Percentiles rank a stretch among this genome's conserved stretches.
These are phyloP conservation scores for Merops nubicus DNA, from an alignment of 2,113 vertebrate genomes.

Conservation along the genomic window DNA sequence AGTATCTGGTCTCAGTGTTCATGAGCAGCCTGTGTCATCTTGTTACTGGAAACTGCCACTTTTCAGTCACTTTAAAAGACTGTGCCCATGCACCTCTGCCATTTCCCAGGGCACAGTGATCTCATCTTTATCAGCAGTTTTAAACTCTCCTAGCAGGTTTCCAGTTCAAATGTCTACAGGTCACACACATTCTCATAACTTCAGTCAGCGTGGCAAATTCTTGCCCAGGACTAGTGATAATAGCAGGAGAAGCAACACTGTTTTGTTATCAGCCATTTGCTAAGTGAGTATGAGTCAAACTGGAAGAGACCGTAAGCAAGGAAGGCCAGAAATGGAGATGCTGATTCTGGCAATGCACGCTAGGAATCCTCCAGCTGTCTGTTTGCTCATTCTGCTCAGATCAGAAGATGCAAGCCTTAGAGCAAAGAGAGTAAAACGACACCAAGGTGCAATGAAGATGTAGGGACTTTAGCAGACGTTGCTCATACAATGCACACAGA, in stretches of 20 bases:
- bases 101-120: neutral
- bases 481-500: neutral
- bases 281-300: neutral
- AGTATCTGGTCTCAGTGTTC: neutral
- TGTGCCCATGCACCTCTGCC: fast-evolving
- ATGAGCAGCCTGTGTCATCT: neutral
- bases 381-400: neutral
- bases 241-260: neutral
- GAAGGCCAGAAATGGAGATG: neutral
- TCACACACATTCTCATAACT: fast-evolving
- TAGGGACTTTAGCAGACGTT: neutral
- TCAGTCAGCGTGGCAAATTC: neutral
- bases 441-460: neutral
- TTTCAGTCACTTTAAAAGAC: neutral
- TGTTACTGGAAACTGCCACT: neutral
- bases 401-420: neutral
- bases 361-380: neutral
- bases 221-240: neutral
- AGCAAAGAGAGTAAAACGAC: neutral
- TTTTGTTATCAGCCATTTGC: neutral
- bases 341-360: neutral
- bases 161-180: neutral
- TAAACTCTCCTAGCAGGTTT: neutral
- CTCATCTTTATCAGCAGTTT: neutral
- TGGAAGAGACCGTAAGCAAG: neutral